Conservation (phyloP, 64 coral and sea anemone genomes). For the Porites australiensis region DNA sequence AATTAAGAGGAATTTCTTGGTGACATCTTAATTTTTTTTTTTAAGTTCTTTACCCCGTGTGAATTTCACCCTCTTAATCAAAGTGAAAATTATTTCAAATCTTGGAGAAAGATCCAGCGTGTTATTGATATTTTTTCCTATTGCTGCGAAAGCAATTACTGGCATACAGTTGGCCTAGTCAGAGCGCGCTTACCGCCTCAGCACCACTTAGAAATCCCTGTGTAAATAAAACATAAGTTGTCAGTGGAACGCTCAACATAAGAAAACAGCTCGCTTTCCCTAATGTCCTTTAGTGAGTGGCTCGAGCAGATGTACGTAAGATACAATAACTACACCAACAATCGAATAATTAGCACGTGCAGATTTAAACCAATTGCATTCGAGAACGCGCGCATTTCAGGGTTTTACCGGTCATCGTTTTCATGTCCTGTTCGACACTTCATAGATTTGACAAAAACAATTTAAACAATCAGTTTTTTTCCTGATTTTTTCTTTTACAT, state of each 20-base stretch:
- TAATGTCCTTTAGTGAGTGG: slow-evolving; percentile 53
- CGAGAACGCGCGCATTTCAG: slow-evolving; percentile 12
- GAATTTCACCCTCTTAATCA: not conserved
- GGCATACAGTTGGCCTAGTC: slow-evolving; percentile 42
- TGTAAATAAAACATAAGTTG: slow-evolving; percentile 68
- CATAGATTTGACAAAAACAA: slow-evolving; percentile 39
- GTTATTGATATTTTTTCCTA: not conserved
- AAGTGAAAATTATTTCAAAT: not conserved
- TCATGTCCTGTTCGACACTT: slow-evolving; percentile 5
- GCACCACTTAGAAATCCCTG: slow-evolving; percentile 39
- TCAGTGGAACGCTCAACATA: slow-evolving; percentile 47
- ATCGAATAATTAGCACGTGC: slow-evolving; percentile 48
- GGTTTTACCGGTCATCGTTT: slow-evolving; percentile 39
- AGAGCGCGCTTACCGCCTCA: not conserved
- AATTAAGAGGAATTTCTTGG: not conserved
- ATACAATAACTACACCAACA: slow-evolving; percentile 64
- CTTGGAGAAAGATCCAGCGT: not conserved
- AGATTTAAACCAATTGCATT: slow-evolving; percentile 16
- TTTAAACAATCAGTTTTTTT: slow-evolving; percentile 25
- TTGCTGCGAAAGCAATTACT: slow-evolving; percentile 46
- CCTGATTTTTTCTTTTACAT: not conserved
- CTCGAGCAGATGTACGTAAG: slow-evolving; percentile 29
- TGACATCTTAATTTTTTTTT: not conserved
- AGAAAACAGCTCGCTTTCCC: slow-evolving; percentile 60
- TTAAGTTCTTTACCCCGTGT: not conserved